Evolutionary conservation across 1,140 invertebrate species (phyloP).

Genomic region (Papilio polytes): DNA sequence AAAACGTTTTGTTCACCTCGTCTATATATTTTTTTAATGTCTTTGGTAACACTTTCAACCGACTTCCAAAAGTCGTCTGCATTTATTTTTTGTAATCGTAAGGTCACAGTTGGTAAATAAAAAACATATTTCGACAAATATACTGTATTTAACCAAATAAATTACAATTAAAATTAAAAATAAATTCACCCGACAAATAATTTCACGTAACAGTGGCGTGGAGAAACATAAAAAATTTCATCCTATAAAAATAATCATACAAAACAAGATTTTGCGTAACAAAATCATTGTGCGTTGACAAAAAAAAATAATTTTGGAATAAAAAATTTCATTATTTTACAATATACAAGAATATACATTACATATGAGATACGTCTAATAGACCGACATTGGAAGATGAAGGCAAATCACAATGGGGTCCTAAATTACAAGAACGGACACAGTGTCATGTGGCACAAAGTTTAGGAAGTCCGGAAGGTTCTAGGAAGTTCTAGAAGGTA

Average conservation of each 20-base stretch:
- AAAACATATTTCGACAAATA: conserved; percentile 70
- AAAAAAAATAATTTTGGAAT: conserved; percentile 30
- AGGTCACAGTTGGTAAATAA: conserved; percentile 40
- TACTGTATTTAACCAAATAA: conserved; percentile 81
- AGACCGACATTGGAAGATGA: conserved; percentile 43
- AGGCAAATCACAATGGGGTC: background rate
- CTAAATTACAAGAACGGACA: conserved; percentile 9
- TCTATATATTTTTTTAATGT: no score
- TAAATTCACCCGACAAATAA: conserved; percentile 69
- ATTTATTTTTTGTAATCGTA: no score
- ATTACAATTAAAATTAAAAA: conserved; percentile 79
- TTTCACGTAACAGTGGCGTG: conserved; percentile 62
- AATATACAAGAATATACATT: conserved; percentile 81
- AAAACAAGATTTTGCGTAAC: conserved; percentile 48
- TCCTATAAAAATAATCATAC: conserved; percentile 53
- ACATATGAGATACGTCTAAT: conserved; percentile 60
- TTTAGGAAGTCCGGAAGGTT: conserved; percentile 3
- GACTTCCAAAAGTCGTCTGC: no score
- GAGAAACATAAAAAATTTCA: conserved; percentile 55
- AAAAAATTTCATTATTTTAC: conserved; percentile 57
- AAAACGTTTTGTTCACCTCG: no score
- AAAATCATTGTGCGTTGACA: conserved; percentile 68
- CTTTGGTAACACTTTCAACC: no score
- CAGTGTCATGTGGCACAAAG: background rate
- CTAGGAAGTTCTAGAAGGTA: background rate